Conservation (phyloP, 2,888 invertebrate genomes). For the Falcaria lacertinaria region DNA sequence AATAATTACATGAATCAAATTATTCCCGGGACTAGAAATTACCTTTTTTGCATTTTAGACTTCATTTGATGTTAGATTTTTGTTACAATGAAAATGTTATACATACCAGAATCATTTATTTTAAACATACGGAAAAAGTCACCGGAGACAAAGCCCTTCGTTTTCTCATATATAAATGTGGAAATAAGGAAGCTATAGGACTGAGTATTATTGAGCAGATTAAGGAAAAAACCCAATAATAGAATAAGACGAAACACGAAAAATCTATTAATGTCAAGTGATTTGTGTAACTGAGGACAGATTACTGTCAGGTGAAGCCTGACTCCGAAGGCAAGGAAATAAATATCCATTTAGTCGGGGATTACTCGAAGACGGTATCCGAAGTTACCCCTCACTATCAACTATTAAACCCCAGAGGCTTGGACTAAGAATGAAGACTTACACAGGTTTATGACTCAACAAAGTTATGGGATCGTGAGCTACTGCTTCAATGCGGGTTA, state of each 20-base stretch:
- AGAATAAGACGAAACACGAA: background rate
- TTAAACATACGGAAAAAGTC: too few relatives aligned
- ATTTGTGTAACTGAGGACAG: background rate
- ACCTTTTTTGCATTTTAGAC: background rate
- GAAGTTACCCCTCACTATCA: background rate
- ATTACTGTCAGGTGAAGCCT: background rate
- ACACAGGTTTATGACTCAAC: background rate
- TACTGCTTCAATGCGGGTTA: background rate
- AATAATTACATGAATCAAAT: slow-evolving; percentile 55
- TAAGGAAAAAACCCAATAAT: background rate
- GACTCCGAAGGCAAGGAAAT: background rate
- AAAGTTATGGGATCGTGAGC: background rate
- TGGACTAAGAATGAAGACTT: background rate
- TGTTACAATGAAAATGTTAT: background rate
- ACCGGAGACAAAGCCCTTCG: too few relatives aligned
- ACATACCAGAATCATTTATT: too few relatives aligned
- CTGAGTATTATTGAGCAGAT: background rate
- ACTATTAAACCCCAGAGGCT: background rate
- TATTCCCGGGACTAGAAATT: slow-evolving; percentile 27
- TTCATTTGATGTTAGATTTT: background rate
- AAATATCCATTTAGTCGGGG: background rate
- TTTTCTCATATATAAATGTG: too few relatives aligned
- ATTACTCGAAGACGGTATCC: background rate
- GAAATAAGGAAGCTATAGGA: too few relatives aligned
- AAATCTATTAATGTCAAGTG: background rate